phyloP scores from a whole-genome alignment of 2,797 vertebrate species.

The Botia kubotai region DNA sequence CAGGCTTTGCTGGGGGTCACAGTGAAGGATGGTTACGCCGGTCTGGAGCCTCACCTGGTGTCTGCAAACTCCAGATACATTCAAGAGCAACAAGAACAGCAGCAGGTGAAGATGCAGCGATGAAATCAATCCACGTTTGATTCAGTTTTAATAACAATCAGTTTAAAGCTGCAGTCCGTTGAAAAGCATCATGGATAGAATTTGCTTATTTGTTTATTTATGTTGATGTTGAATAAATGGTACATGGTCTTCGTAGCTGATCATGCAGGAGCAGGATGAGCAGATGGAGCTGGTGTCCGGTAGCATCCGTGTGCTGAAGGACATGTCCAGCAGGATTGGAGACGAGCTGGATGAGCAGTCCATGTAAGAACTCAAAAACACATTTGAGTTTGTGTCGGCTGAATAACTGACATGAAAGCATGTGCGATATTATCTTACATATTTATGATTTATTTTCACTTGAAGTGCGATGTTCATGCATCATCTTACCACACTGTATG shows the following conservation, averaged over 20 bases:
- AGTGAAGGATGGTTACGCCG: conserved; percentile 67
- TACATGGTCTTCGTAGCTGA: conserved; percentile 84
- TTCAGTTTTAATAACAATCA: not conserved
- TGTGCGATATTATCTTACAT: too few relatives aligned
- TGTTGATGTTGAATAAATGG: not conserved
- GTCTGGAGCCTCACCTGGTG: conserved; percentile 80
- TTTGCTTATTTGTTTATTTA: too few relatives aligned
- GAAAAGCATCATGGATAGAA: too few relatives aligned
- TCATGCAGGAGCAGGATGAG: conserved; percentile 84
- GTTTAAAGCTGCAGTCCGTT: too few relatives aligned
- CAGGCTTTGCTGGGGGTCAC: conserved; percentile 73
- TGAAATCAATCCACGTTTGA: not conserved
- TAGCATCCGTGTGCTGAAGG: conserved; percentile 85
- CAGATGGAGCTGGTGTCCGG: conserved; percentile 86
- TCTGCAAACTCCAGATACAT: conserved; percentile 81
- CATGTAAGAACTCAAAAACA: conserved; percentile 72
- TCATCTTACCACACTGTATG: too few relatives aligned
- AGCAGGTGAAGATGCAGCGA: conserved; percentile 73
- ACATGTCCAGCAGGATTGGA: conserved; percentile 84
- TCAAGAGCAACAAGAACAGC: conserved; percentile 85
- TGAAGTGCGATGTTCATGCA: too few relatives aligned
- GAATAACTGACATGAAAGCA: too few relatives aligned
- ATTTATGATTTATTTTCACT: too few relatives aligned
- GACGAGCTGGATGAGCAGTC: conserved; percentile 86
- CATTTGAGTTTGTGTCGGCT: not conserved